Base-by-base conservation (phyloP, 1,140 invertebrate species). In the Drosophila kepulauana region DNA sequence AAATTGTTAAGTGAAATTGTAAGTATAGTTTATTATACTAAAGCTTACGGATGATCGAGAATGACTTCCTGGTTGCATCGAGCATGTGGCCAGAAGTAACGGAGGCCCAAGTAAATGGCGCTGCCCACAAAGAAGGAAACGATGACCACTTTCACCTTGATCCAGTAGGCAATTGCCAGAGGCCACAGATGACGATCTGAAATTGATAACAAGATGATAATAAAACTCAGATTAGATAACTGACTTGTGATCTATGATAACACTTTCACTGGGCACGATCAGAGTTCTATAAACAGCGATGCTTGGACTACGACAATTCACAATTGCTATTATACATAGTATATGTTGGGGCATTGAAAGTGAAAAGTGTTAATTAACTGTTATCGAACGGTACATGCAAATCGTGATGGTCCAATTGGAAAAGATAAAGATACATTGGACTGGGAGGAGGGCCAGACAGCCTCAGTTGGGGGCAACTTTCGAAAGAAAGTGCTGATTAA, bases 81-180 rank as follows among this genome's bases (percentile, higher is more conserved):
- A 51, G 73, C 33, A 57, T 77, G 78, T n/a, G 85, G 82, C 73
- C 64, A 76, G 10, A 91, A 70, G 38, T 91, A 91, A 13, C 86
- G 82, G 8, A 91, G 41, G 5, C 84, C 91, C 68, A 86, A 62
- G 35, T 84, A 91, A 30, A 92, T 80, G 16, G 89, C 89, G 28
- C 85, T 91, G 33, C 89, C 90, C 46, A 91, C 79, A 52, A 92
- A 91, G 66, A 92, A 92, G 54, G 91, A 88, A 0, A 92, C 85
- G 13, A 92, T 89, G 1, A 92, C 67, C 43, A 91, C 78, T 79
- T 92, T 92, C 33, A 92, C 91, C 81, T 92, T 92, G 38, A 92
- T 72, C 90, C 87, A 92, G 56, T 92, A 92, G 49, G 91, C 85
- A 54, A 92, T 91, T 0, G 91, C 87, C 30, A 92, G 41, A 7